Percentiles rank a stretch among this genome's conserved stretches.
These are phyloP conservation scores for Zygothrica quintamaculata DNA, from an alignment of 2,888 invertebrate genomes.

Conservation along the genomic window DNA sequence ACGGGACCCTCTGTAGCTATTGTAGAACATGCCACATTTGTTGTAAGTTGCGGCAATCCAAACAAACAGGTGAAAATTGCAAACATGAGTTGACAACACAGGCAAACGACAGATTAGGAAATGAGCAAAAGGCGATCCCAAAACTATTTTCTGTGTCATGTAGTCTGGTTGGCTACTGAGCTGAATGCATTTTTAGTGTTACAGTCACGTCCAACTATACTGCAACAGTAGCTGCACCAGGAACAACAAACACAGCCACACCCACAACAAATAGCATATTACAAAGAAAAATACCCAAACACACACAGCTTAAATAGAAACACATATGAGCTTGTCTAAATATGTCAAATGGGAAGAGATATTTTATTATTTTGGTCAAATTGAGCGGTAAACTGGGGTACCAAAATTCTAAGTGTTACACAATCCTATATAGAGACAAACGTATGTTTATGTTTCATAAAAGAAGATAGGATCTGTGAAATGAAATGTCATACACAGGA, in stretches of 20 bases:
- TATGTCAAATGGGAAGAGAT: slow-evolving; percentile 44
- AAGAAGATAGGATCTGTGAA: too few relatives aligned
- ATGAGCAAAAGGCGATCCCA: slow-evolving; percentile 62
- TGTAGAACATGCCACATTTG: slow-evolving; percentile 60
- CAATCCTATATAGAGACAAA: too few relatives aligned
- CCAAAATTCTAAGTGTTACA: too few relatives aligned
- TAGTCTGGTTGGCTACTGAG: slow-evolving; percentile 31
- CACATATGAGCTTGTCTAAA: slow-evolving; percentile 31
- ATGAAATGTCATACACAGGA: too few relatives aligned
- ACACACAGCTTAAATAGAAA: slow-evolving; percentile 20
- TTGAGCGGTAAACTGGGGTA: slow-evolving; percentile 61
- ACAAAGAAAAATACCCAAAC: slow-evolving; percentile 52
- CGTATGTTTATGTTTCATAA: too few relatives aligned
- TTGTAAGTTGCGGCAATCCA: slow-evolving; percentile 63
- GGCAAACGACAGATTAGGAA: slow-evolving; percentile 53
- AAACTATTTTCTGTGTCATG: slow-evolving; percentile 75
- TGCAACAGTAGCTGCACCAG: slow-evolving; percentile 44
- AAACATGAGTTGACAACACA: slow-evolving; percentile 78
- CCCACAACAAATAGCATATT: slow-evolving; percentile 7
- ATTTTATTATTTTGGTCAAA: slow-evolving; percentile 68
- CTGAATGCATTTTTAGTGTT: slow-evolving; percentile 62
- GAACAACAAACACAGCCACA: slow-evolving; percentile 22
- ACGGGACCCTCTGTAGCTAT: background rate
- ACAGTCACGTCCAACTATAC: slow-evolving; percentile 67
- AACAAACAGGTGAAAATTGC: slow-evolving; percentile 74